Evolutionary conservation across 2,113 vertebrate species (phyloP), one percentile per base, ranked within the genome.

Genomic region (Ardeotis arabs): DNA sequence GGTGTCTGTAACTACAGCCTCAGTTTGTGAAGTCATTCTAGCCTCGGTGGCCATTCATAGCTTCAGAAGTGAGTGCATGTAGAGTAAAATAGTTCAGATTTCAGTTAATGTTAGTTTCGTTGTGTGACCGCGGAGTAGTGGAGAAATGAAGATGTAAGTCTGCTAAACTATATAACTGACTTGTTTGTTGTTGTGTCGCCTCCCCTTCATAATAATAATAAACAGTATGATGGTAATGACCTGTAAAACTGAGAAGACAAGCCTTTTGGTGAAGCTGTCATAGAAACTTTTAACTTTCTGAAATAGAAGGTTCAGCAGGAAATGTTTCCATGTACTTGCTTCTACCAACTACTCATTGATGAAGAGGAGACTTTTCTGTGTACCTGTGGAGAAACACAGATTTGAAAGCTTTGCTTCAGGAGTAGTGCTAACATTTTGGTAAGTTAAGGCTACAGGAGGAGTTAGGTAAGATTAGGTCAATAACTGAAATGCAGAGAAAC

Each of bases 201-300:
- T 3, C 20, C 18, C 3, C 24, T 6, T 8, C 6, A 3, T 33
- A 15, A 7, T n/a, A 64, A 5, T 12, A 67, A 1, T 50, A 56
- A 90, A 14, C 11, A 15, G 0, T 49, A 5, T n/a, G 31, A 17
- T 37, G 8, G 8, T 35, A 49, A 41, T 52, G 12, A 18, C 25
- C 23, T 49, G 5, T 85, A 33, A 12, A 63, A 22, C 60, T 55
- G 22, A 50, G 63, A 76, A 53, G 39, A 50, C 23, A n/a, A 56
- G 9, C 13, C 14, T 89, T 63, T 81, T 87, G n/a, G 14, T 77
- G 47, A 89, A 49, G 11, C 44, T 72, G 9, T 52, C 14, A 19
- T 20, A 56, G 21, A 64, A 84, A 41, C 9, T 29, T 52, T 1
- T 22, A 59, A 35, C 28, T 67, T 72, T 45, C 7, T 33, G 14